Conservation (phyloP, 2,113 vertebrate species). For the Pachycephala philippinensis region DNA sequence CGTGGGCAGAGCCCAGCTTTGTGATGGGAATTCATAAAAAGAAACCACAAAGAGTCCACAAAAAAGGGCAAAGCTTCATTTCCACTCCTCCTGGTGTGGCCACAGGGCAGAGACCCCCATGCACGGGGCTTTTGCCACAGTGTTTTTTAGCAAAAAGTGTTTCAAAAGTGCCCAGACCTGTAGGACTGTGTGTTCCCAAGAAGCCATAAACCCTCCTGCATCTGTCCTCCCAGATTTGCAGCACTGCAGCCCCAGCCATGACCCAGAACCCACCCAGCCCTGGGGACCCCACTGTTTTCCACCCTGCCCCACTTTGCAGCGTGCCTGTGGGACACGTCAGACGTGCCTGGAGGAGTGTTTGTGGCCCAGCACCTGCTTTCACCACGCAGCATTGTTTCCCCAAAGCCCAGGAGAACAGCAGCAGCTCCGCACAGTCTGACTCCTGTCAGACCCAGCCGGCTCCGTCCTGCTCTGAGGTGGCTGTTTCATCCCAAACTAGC, state of each 20-base stretch:
- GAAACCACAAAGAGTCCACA: background rate
- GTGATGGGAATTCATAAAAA: background rate
- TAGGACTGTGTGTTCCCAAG: background rate
- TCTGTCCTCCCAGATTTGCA: background rate
- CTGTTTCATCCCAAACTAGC: conserved; percentile 31
- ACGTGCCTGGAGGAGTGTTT: background rate
- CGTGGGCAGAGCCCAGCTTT: background rate
- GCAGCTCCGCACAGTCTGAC: background rate
- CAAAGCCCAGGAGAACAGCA: background rate
- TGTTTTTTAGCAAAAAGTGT: background rate
- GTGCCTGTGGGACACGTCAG: fast-evolving
- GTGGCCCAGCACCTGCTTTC: background rate
- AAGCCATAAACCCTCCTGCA: background rate
- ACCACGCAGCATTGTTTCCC: background rate
- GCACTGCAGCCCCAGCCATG: background rate
- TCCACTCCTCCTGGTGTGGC: fast-evolving
- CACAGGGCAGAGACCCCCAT: fast-evolving
- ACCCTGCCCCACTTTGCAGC: fast-evolving
- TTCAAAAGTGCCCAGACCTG: background rate
- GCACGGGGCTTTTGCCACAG: fast-evolving
- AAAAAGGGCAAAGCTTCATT: background rate
- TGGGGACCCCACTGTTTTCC: background rate
- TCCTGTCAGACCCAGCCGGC: background rate
- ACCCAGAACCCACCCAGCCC: background rate
- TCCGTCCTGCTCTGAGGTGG: background rate